phyloP scores from a whole-genome alignment of 2,113 vertebrate species.

The Zingel zingel region DNA sequence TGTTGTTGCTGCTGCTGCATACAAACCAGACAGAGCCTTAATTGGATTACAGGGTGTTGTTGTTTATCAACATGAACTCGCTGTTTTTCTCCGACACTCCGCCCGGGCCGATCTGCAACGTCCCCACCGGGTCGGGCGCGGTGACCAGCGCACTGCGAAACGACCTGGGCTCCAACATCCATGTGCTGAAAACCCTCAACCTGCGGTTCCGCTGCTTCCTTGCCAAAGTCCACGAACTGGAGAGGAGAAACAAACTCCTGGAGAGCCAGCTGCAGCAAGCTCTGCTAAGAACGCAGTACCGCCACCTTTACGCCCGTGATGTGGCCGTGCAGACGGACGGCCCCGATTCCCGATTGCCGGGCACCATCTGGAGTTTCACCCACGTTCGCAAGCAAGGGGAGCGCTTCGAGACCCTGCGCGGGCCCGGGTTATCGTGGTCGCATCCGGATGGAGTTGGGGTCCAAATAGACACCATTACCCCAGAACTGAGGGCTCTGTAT shows the following conservation, averaged over 20 bases:
- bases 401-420: slow-evolving; percentile 87
- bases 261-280: slow-evolving; percentile 89
- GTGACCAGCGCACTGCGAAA: slow-evolving; percentile 89
- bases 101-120: slow-evolving; percentile 62
- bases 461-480: slow-evolving; percentile 90
- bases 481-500: slow-evolving; percentile 88
- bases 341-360: slow-evolving; percentile 84
- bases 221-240: slow-evolving; percentile 92
- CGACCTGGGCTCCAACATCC: slow-evolving; percentile 93
- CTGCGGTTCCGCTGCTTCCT: slow-evolving; percentile 93
- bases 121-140: slow-evolving; percentile 69
- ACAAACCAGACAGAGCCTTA: slow-evolving; percentile 25
- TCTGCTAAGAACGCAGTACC: slow-evolving; percentile 79
- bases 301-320: slow-evolving; percentile 84
- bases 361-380: slow-evolving; percentile 93
- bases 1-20: not conserved
- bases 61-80: slow-evolving; percentile 85
- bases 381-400: slow-evolving; percentile 89
- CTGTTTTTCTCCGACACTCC: slow-evolving; percentile 85
- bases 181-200: slow-evolving; percentile 93
- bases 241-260: slow-evolving; percentile 89
- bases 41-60: slow-evolving; percentile 35
- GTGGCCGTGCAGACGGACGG: slow-evolving; percentile 88
- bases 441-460: slow-evolving; percentile 89
- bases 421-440: slow-evolving; percentile 87